A percentile compares a stretch with the other conserved stretches of the same genome.
These are phyloP conservation scores for Craseonycteris thonglongyai DNA, from an alignment of 2,113 vertebrate species.

Conservation along the genomic window DNA sequence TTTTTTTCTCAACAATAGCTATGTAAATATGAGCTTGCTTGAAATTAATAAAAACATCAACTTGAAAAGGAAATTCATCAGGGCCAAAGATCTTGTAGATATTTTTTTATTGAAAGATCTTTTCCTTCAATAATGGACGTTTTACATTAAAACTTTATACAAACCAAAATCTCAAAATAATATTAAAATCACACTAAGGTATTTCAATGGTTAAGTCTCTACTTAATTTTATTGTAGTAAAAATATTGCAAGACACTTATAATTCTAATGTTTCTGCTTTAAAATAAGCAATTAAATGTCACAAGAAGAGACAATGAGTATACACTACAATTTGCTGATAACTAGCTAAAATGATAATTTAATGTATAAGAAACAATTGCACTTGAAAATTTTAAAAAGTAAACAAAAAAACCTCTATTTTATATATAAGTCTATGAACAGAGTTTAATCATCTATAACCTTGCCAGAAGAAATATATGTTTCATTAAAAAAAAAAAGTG, in stretches of 20 bases:
- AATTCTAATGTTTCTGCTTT: conserved; percentile 65
- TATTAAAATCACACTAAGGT: conserved; percentile 70
- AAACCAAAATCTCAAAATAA: conserved; percentile 64
- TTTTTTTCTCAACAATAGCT: neutral
- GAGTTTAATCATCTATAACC: conserved; percentile 76
- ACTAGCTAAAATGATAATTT: conserved; percentile 80
- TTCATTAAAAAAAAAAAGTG: conserved; percentile 64
- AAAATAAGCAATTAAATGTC: conserved; percentile 68
- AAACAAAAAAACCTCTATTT: conserved; percentile 81
- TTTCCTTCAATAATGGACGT: conserved; percentile 55
- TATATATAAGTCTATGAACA: conserved; percentile 80
- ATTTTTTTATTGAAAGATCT: conserved; percentile 68
- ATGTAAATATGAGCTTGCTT: neutral
- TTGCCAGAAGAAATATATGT: conserved; percentile 72
- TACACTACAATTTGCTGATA: conserved; percentile 59
- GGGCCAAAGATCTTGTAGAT: conserved; percentile 37
- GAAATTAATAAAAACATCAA: neutral
- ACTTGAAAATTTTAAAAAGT: conserved; percentile 87
- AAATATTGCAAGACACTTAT: conserved; percentile 63
- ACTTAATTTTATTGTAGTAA: conserved; percentile 63
- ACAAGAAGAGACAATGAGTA: conserved; percentile 67
- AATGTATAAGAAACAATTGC: conserved; percentile 87
- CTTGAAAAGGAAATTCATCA: conserved; percentile 40
- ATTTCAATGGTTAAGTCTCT: conserved; percentile 59
- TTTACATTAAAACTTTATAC: conserved; percentile 70